A percentile compares a stretch with the other conserved stretches of the same genome.
Conservation (phyloP, 2,113 vertebrate species). For the Trinectes maculatus region DNA sequence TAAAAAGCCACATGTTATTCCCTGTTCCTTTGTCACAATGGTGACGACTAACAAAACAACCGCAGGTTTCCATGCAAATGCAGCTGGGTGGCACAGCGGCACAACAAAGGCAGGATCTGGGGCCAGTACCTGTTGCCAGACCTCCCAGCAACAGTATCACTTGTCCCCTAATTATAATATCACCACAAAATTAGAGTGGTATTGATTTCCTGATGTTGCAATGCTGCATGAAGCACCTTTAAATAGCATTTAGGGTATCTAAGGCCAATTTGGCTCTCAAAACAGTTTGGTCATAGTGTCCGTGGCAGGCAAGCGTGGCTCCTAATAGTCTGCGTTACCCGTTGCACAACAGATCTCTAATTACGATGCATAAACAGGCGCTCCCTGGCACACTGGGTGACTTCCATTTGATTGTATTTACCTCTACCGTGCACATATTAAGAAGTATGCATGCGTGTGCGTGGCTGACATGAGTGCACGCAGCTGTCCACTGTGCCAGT, state of each 20-base stretch:
- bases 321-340: conserved; percentile 52
- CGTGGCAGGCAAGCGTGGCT: conserved; percentile 38
- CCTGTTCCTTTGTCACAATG: too few species aligned
- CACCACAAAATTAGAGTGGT: conserved; percentile 49
- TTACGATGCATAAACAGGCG: conserved; percentile 20
- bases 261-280: conserved; percentile 7
- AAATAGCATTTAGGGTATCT: conserved; percentile 59
- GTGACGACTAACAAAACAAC: too few species aligned
- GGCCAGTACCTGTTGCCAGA: conserved; percentile 33
- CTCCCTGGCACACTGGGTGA: neutral
- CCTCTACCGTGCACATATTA: neutral
- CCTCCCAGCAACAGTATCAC: conserved; percentile 60
- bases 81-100: neutral
- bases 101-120: neutral
- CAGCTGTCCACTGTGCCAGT: neutral
- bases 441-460: neutral
- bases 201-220: conserved; percentile 61
- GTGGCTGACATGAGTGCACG: neutral
- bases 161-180: conserved; percentile 60
- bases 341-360: conserved; percentile 26
- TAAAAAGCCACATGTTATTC: too few species aligned
- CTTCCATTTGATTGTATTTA: conserved; percentile 31
- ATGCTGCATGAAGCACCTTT: conserved; percentile 45
- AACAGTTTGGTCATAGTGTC: conserved; percentile 32
- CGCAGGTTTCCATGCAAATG: neutral